Evolutionary conservation across 2,888 invertebrate genomes (phyloP).

Genomic region (Aporophyla lueneburgensis): DNA sequence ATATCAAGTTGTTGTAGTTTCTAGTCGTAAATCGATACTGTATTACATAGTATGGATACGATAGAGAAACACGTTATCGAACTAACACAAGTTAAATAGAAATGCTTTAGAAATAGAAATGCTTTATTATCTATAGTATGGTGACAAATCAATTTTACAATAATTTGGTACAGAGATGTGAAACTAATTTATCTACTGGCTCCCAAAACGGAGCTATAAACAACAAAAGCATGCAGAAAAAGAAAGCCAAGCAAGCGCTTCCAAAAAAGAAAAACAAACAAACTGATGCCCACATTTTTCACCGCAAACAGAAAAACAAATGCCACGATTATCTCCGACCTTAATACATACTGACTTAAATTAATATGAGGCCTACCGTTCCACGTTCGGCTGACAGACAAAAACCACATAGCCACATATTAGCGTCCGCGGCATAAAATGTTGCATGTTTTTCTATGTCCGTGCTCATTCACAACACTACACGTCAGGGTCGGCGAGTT

Average conservation of each 20-base stretch:
- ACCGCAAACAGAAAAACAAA: slow-evolving; percentile 45
- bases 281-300: slow-evolving; percentile 33
- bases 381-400: slow-evolving; percentile 46
- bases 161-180: no score
- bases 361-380: slow-evolving; percentile 57
- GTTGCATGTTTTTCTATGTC: slow-evolving; percentile 61
- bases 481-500: slow-evolving; percentile 51
- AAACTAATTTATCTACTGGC: no score
- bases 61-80: slow-evolving; percentile 2
- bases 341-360: slow-evolving; percentile 59
- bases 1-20: not conserved
- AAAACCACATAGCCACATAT: slow-evolving; percentile 58
- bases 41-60: not conserved
- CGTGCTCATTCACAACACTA: slow-evolving; percentile 39
- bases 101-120: no score
- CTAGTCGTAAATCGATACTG: slow-evolving; percentile 7
- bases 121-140: no score
- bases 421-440: slow-evolving; percentile 54
- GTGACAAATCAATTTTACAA: no score
- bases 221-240: slow-evolving; percentile 19
- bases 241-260: slow-evolving; percentile 14
- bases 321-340: slow-evolving; percentile 52
- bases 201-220: not conserved
- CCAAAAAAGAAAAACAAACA: slow-evolving; percentile 32
- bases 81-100: not conserved